phyloP scores from a whole-genome alignment of 2,888 invertebrate genomes.

The Entomobrya multifasciata region DNA sequence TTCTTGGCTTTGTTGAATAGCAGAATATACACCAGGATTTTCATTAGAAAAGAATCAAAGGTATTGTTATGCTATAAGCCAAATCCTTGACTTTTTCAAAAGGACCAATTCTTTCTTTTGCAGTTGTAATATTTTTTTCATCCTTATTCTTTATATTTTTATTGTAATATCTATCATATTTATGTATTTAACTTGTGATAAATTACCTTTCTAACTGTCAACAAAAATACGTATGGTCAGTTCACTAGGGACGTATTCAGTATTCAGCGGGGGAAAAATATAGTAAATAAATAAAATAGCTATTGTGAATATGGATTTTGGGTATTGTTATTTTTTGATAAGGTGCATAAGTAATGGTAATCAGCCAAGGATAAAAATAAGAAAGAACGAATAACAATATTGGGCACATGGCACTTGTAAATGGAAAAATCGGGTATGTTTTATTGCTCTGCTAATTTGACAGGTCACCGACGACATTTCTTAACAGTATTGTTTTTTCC shows the following conservation, averaged over 20 bases:
- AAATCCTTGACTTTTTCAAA: conserved; percentile 48
- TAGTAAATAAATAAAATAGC: conserved; percentile 21
- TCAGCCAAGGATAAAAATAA: conserved; percentile 32
- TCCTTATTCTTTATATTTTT: conserved; percentile 16
- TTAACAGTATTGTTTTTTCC: conserved; percentile 14
- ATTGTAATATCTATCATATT: neutral
- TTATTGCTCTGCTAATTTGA: conserved; percentile 62
- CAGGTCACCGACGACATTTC: conserved; percentile 42
- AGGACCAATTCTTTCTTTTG: conserved; percentile 25
- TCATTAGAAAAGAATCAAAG: conserved; percentile 54
- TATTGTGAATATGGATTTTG: neutral
- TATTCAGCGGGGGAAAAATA: no score
- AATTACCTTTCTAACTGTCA: conserved; percentile 35
- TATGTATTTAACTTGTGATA: conserved; percentile 43
- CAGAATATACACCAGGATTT: conserved; percentile 28
- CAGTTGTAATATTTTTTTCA: neutral
- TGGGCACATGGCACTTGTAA: conserved; percentile 39
- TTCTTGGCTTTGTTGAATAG: conserved; percentile 44
- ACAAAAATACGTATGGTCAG: conserved; percentile 54
- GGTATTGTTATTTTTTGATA: conserved; percentile 40
- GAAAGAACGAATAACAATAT: no score
- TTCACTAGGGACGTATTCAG: conserved; percentile 6
- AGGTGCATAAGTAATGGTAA: conserved; percentile 24
- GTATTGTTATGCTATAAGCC: conserved; percentile 40
- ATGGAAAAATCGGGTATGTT: conserved; percentile 21